Conservation (phyloP, 2,888 invertebrate species). For the Phrixothrix hirtus region DNA sequence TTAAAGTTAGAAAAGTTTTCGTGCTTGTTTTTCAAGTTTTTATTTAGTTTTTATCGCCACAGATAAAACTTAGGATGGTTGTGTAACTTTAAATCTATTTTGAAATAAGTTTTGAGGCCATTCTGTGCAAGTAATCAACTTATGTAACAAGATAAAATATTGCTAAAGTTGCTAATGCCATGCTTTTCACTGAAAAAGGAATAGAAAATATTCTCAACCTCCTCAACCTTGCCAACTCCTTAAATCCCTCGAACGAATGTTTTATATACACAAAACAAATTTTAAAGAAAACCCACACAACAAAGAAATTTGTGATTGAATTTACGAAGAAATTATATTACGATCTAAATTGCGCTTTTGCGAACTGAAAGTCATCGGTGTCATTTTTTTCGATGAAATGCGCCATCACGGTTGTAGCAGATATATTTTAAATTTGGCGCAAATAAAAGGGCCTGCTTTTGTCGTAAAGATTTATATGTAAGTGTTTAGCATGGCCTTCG, state of each 20-base stretch:
- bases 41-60: slow-evolving; percentile 30
- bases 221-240: slow-evolving; percentile 11
- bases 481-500: slow-evolving; percentile 26
- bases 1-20: slow-evolving; percentile 30
- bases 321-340: slow-evolving; percentile 27
- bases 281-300: slow-evolving; percentile 28
- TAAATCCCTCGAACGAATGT: slow-evolving; percentile 27
- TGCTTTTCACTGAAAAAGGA: slow-evolving; percentile 29
- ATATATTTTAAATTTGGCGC: slow-evolving; percentile 15
- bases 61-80: slow-evolving; percentile 30
- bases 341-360: slow-evolving; percentile 22
- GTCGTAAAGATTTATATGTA: slow-evolving; percentile 30
- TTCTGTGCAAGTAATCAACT: slow-evolving; percentile 40
- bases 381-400: slow-evolving; percentile 15
- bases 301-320: slow-evolving; percentile 30
- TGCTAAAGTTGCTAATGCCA: slow-evolving; percentile 41
- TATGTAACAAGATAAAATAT: slow-evolving; percentile 43
- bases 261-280: slow-evolving; percentile 30
- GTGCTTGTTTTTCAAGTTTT: slow-evolving; percentile 30
- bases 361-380: slow-evolving; percentile 26
- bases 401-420: slow-evolving; percentile 7
- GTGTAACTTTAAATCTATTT: slow-evolving; percentile 32
- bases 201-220: slow-evolving; percentile 18
- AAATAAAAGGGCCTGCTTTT: slow-evolving; percentile 29
- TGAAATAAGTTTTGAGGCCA: slow-evolving; percentile 31